Base-by-base conservation (phyloP, 2,797 vertebrate genomes). In the Holocentrus rufus region DNA sequence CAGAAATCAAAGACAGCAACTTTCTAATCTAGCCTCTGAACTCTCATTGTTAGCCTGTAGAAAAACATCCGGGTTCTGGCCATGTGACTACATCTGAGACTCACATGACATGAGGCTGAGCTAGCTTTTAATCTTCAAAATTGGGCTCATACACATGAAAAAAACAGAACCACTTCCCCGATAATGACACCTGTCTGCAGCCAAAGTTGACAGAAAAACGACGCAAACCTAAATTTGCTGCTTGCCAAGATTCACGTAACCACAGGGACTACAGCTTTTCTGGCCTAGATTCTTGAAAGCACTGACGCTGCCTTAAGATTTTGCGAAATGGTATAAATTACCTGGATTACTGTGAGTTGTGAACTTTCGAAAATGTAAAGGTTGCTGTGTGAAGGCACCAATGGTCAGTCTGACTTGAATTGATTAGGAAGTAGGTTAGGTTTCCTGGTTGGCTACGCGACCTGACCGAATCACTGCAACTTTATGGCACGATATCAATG, bases 41-140 rank as follows among this genome's bases (percentile, higher is more conserved):
- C 90, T 91, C 85, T 31, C 52, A 60, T 25, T 88, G 90, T 64
- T 30, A 36, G 18, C 87, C 86, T 78, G 73, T 22, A 49, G 67
- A 78, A 84, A 85, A 90, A 91, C 90, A 91, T 92, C 91, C 92
- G 89, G 91, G 89, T 90, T 87, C 76, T 77, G 69, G 44, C 82
- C 88, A 89, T 76, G 85, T 90, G 90, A 88, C 80, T 82, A 44
- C 76, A 76, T 69, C 79, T 69, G 66, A 85, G 53, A 50, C 91
- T 93, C 93, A 92, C 92, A 93, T 92, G 92, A 93, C 90, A 87
- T 75, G 56, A 47, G 72, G 67, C 74, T 62, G n/a, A 65, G 69
- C 74, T 79, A 88, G 68, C 5, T 50, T 74, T 61, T 55, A 36
- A 57, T 65, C 36, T 69, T 60, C 81, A 79, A 56, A 58, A 64